Percentiles rank a stretch among this genome's conserved stretches.
These are phyloP conservation scores for Caenorhabditis sulstoni DNA, from an alignment of 2,888 invertebrate species.

Conservation along the genomic window DNA sequence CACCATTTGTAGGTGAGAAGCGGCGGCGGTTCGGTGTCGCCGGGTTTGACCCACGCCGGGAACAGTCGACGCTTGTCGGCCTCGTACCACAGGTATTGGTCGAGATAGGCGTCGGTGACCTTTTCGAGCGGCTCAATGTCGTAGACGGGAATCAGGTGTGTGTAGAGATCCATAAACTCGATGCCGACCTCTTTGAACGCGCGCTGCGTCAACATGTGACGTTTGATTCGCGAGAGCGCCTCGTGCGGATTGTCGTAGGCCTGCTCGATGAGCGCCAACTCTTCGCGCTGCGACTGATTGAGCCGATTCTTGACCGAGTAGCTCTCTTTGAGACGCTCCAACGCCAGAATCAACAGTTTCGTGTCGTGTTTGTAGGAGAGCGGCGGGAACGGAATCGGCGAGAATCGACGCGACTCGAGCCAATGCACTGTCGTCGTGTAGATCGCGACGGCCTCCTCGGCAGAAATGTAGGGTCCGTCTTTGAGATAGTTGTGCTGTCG, in stretches of 20 bases:
- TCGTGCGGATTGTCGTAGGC: slow-evolving; percentile 99
- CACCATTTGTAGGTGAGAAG: slow-evolving; percentile 95
- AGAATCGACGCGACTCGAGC: slow-evolving; percentile 97
- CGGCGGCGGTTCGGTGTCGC: slow-evolving; percentile 94
- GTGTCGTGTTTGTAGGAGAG: slow-evolving; percentile 99
- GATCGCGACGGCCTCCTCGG: slow-evolving; percentile 99
- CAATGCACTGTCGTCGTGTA: slow-evolving; percentile 99
- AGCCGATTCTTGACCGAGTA: slow-evolving; percentile 84
- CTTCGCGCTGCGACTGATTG: slow-evolving; percentile 98
- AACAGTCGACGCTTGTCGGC: slow-evolving; percentile 96
- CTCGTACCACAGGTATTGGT: slow-evolving; percentile 98
- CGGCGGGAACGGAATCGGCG: slow-evolving; percentile 99
- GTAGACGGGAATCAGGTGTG: slow-evolving; percentile 97
- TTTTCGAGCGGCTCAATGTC: slow-evolving; percentile 99
- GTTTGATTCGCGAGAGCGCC: slow-evolving; percentile 97
- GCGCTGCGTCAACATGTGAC: slow-evolving; percentile 96
- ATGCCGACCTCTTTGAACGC: slow-evolving; percentile 88
- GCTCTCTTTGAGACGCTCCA: slow-evolving; percentile 86
- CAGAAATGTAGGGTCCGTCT: slow-evolving; percentile 99
- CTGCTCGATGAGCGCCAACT: slow-evolving; percentile 97
- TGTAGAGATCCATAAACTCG: slow-evolving; percentile 99
- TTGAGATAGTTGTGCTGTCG: slow-evolving; percentile 99
- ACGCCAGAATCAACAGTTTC: slow-evolving; percentile 94
- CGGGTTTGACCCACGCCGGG: slow-evolving; percentile 99
- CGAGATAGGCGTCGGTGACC: slow-evolving; percentile 98